Percentiles rank a stretch among this genome's conserved stretches.
Conservation (phyloP, 2,113 vertebrate species). For the Mionectes macconnelli region DNA sequence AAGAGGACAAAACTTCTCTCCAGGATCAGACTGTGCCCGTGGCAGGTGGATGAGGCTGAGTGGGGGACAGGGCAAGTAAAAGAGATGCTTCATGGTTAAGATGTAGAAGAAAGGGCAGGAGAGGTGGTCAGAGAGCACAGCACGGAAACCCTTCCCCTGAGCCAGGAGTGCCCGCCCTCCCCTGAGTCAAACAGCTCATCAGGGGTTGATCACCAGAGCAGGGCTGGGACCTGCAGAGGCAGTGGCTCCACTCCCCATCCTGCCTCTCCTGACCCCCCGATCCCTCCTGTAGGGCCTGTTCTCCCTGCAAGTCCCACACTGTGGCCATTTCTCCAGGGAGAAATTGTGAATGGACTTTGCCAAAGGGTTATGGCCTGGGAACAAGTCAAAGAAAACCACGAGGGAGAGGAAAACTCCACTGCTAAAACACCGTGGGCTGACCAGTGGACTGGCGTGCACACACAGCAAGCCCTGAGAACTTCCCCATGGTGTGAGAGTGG, state of each 20-base stretch:
- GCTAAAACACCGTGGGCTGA: not conserved
- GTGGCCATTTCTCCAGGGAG: not conserved
- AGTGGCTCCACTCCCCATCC: not conserved
- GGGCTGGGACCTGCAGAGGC: not conserved
- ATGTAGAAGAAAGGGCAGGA: not conserved
- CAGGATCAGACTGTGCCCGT: not conserved
- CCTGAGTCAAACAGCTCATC: accelerated
- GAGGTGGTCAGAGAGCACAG: not conserved
- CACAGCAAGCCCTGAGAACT: not conserved
- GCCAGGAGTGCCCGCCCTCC: not conserved
- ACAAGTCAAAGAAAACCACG: not conserved
- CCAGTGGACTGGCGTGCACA: not conserved
- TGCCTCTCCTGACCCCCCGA: accelerated
- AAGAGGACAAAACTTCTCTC: not conserved
- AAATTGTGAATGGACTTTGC: not conserved
- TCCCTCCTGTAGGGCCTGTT: accelerated
- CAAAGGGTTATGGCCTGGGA: not conserved
- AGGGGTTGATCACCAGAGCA: not conserved
- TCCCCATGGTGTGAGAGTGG: accelerated
- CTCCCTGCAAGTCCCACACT: not conserved
- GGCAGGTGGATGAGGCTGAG: not conserved
- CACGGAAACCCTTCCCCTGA: not conserved
- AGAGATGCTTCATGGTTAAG: not conserved
- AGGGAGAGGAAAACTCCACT: not conserved
- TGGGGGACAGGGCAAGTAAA: not conserved